Conservation (phyloP, 2,797 vertebrate genomes). For the Varecia variegata region DNA sequence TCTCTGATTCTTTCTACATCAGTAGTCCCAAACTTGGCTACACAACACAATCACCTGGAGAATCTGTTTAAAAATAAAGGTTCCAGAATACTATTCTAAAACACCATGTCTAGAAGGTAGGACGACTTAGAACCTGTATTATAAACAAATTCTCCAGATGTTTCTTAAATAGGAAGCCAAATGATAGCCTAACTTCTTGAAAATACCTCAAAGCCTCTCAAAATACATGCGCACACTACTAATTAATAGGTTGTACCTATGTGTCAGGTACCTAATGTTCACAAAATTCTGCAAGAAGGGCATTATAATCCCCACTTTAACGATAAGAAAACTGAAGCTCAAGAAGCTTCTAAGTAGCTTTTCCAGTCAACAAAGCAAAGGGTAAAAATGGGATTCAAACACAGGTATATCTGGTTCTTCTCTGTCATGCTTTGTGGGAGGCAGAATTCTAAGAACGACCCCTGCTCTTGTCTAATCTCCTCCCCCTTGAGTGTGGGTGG, state of each 20-base stretch:
- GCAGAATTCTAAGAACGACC: background rate
- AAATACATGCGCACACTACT: background rate
- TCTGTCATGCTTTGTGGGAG: background rate
- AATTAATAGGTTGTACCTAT: background rate
- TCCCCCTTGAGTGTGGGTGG: background rate
- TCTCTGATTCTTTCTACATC: background rate
- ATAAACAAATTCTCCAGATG: conserved; percentile 1
- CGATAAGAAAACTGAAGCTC: conserved; percentile 23
- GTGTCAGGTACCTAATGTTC: background rate
- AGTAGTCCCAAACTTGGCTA: background rate
- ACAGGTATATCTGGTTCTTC: background rate
- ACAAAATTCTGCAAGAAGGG: background rate
- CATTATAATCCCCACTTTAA: conserved; percentile 3
- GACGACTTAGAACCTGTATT: background rate
- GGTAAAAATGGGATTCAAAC: conserved; percentile 30
- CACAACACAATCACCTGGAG: background rate
- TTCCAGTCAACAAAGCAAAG: conserved; percentile 38
- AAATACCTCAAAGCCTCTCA: conserved; percentile 10
- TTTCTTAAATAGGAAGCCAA: conserved; percentile 37
- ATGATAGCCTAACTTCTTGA: background rate
- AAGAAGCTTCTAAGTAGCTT: background rate
- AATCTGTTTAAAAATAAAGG: conserved; percentile 25
- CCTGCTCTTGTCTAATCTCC: background rate
- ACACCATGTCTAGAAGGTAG: background rate
- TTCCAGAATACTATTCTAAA: background rate